phyloP scores from a whole-genome alignment of 2,888 invertebrate species.

The Drosophila pegasa region DNA sequence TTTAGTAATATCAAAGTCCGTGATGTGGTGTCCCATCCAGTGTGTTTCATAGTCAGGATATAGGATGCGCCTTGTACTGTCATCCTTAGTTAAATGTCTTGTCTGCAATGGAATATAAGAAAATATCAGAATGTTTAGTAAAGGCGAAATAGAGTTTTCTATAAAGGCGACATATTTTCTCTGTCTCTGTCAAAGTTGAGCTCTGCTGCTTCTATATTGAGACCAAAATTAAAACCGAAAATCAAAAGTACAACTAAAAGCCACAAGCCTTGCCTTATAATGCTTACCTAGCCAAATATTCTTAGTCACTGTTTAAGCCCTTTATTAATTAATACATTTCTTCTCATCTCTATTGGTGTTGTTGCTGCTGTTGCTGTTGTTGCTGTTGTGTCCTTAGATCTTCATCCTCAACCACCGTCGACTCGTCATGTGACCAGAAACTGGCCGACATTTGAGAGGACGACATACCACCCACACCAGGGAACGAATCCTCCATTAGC shows the following conservation, averaged over 20 bases:
- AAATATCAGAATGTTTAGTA: constrained; percentile 12
- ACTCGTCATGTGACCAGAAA: constrained; percentile 81
- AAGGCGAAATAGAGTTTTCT: background rate
- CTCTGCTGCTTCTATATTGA: constrained; percentile 70
- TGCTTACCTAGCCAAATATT: constrained; percentile 78
- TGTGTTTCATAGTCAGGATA: constrained; percentile 17
- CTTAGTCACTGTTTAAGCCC: constrained; percentile 67
- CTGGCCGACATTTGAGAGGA: constrained; percentile 76
- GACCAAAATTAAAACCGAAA: constrained; percentile 54
- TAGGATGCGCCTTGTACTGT: background rate
- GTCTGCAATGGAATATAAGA: constrained; percentile 54
- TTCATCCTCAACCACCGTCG: constrained; percentile 76
- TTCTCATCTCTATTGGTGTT: constrained; percentile 41
- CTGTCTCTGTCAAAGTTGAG: constrained; percentile 69
- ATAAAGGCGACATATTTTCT: constrained; percentile 48
- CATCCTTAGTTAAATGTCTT: constrained; percentile 54
- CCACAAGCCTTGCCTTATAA: constrained; percentile 62
- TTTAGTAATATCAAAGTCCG: constrained; percentile 52
- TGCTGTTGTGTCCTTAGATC: constrained; percentile 41
- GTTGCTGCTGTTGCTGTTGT: constrained; percentile 35
- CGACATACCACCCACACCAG: constrained; percentile 71
- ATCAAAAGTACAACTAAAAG: constrained; percentile 59
- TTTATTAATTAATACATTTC: constrained; percentile 44
- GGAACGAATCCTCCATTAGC: constrained; percentile 88
- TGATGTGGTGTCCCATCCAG: constrained; percentile 33